Base-by-base conservation (phyloP, 2,797 vertebrate genomes). In the Chanos chanos region DNA sequence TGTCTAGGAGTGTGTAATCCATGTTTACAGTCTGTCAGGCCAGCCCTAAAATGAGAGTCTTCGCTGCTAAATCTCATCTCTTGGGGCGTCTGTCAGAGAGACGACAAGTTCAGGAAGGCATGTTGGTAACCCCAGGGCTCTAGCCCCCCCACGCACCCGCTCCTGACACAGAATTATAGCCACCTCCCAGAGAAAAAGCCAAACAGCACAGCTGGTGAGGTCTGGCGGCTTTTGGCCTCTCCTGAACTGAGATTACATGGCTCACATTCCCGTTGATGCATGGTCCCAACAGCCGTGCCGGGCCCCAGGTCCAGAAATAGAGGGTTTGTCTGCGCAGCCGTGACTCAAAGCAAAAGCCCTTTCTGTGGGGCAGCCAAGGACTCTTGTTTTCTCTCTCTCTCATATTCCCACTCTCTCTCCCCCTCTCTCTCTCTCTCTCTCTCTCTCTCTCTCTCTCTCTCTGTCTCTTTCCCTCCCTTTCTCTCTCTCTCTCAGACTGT, bases 301-400 rank as follows among this genome's bases (percentile, higher is more conserved):
- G 63, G 58, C 39, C 58, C n/a, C n/a, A n/a, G n/a, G n/a, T 56
- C 47, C 9, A 5, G 31, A 60, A 28, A 19, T 43, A 63, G 64
- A 54, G 58, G 41, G 18, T 30, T 51, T 53, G 24, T 33, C 60
- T 36, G 63, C 47, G n/a, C n/a, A n/a, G n/a, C n/a, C n/a, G n/a
- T 58, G 39, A 64, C 68, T 68, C 64, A 56, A 72, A 67, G 60
- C 4, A 1, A 67, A 62, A 68, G 43, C 49, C 21, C 18, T 39
- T 54, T 49, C 15, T 49, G 13, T 67, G n/a, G n/a, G n/a, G n/a
- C n/a, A n/a, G n/a, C n/a, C n/a, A n/a, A n/a, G n/a, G n/a, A n/a
- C n/a, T n/a, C n/a, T n/a, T n/a, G n/a, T n/a, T n/a, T n/a, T n/a
- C n/a, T n/a, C n/a, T n/a, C n/a, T n/a, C n/a, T n/a, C n/a, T n/a